Evolutionary conservation across 1,140 invertebrate species (phyloP).

Genomic region (Nasonia vitripennis): DNA sequence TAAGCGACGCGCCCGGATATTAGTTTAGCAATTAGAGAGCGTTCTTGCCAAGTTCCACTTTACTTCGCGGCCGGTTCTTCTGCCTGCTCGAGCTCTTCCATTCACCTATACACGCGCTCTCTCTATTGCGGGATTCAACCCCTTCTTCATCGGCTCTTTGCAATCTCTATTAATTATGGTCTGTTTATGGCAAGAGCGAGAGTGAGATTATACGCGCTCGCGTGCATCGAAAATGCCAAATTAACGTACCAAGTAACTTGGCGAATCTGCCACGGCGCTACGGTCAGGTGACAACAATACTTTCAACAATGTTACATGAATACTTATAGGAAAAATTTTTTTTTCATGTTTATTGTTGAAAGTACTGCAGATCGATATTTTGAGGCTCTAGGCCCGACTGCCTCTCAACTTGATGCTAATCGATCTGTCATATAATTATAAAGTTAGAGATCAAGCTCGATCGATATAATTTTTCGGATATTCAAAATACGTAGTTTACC

Average conservation of each 20-base stretch:
- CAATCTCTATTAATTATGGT: slow-evolving; percentile 22
- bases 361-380: too few species aligned
- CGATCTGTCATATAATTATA: too few species aligned
- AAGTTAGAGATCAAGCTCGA: too few species aligned
- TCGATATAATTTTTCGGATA: background rate
- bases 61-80: slow-evolving; percentile 5
- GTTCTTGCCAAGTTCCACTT: slow-evolving; percentile 39
- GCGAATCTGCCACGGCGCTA: too few species aligned
- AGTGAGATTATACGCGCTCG: background rate
- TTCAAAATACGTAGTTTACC: slow-evolving; percentile 52
- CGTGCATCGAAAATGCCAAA: background rate
- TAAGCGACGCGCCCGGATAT: slow-evolving; percentile 58
- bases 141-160: background rate
- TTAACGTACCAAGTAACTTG: background rate
- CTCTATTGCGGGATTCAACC: background rate
- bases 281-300: too few species aligned
- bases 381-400: too few species aligned
- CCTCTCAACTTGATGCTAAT: too few species aligned
- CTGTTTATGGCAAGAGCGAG: background rate
- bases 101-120: too few species aligned
- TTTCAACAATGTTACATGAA: too few species aligned
- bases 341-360: too few species aligned
- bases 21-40: slow-evolving; percentile 61
- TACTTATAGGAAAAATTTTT: too few species aligned
- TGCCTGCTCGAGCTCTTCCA: background rate